These are phyloP conservation scores for Rhaphigaster nebulosa DNA, from an alignment of 2,888 invertebrate genomes.

Conservation along the genomic window DNA sequence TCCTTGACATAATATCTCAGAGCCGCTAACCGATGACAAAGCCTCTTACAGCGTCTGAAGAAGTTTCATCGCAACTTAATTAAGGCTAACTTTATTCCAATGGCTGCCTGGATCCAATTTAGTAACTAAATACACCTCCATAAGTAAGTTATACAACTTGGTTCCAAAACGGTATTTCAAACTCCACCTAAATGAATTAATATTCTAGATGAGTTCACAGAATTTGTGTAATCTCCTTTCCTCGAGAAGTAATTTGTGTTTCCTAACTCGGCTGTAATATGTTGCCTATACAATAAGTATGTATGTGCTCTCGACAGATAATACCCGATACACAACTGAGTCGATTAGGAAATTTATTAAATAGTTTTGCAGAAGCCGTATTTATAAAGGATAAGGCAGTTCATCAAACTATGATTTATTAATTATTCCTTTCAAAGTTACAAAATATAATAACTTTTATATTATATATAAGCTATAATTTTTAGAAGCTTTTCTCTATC, in stretches of 20 bases:
- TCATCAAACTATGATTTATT: background rate
- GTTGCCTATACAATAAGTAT: background rate
- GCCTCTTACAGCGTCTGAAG: conserved; percentile 36
- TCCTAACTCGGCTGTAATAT: conserved; percentile 27
- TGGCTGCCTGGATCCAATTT: conserved; percentile 39
- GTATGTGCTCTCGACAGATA: conserved; percentile 14
- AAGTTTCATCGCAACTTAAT: conserved; percentile 41
- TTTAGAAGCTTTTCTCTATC: too few relatives aligned
- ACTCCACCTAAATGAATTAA: conserved; percentile 38
- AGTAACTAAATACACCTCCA: conserved; percentile 40
- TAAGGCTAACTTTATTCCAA: conserved; percentile 41
- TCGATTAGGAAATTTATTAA: background rate
- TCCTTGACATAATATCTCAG: background rate
- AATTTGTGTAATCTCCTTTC: conserved; percentile 43
- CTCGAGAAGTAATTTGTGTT: conserved; percentile 49
- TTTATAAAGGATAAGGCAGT: background rate
- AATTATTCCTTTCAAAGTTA: background rate
- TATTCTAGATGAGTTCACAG: conserved; percentile 52
- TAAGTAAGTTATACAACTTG: conserved; percentile 43
- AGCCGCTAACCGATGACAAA: conserved; percentile 33
- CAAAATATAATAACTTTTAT: background rate
- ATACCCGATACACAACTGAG: conserved; percentile 8
- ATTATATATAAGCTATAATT: too few relatives aligned
- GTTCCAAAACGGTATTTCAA: conserved; percentile 39
- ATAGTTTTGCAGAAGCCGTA: background rate